These are phyloP conservation scores for Hyperoplus immaculatus DNA, from an alignment of 2,797 vertebrate species.

Conservation along the genomic window DNA sequence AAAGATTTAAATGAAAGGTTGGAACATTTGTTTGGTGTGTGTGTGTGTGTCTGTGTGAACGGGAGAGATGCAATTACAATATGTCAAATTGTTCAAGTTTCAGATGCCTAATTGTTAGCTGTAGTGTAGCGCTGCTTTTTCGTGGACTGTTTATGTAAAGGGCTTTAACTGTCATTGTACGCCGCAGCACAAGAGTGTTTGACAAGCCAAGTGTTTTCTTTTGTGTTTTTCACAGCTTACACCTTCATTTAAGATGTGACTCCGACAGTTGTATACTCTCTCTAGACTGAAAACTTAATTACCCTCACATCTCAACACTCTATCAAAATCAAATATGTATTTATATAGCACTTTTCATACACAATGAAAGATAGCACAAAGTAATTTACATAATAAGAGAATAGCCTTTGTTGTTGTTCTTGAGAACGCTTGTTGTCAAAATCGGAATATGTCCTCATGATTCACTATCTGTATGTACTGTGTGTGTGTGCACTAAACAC, in stretches of 20 bases:
- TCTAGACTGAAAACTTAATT: conserved; percentile 35
- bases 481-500: no score
- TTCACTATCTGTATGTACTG: no score
- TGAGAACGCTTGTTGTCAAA: no score
- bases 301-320: conserved; percentile 17
- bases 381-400: no score
- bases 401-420: no score
- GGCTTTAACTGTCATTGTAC: conserved; percentile 3
- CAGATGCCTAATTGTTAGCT: conserved; percentile 2
- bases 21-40: conserved; percentile 24
- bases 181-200: not conserved
- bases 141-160: conserved; percentile 19
- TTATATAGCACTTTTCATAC: no score
- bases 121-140: not conserved
- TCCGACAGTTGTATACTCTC: conserved; percentile 15
- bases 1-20: conserved; percentile 45
- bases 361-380: no score
- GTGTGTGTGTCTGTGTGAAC: not conserved
- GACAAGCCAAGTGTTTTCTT: conserved; percentile 11
- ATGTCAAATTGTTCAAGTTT: conserved; percentile 6
- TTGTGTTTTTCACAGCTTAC: conserved; percentile 10
- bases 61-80: not conserved
- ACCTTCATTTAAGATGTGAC: conserved; percentile 47
- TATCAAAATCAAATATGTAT: no score
- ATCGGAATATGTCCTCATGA: no score